Evolutionary conservation across 2,888 invertebrate species (phyloP).

Genomic region (Chymomyza fuscimana): DNA sequence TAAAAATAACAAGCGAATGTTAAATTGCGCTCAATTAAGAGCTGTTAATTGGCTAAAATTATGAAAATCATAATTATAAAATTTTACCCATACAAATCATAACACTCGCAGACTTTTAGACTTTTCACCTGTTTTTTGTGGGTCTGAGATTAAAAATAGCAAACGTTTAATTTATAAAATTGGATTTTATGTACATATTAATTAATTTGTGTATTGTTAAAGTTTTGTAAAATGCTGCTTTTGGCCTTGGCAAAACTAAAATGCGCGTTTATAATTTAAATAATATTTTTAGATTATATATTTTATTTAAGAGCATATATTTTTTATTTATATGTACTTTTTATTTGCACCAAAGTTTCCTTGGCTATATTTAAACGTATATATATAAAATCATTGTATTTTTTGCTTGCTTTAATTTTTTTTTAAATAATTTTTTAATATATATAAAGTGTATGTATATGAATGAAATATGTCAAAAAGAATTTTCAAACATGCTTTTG

Average conservation of each 20-base stretch:
- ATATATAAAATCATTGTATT: neutral
- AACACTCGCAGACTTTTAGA: neutral
- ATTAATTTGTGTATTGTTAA: neutral
- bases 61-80: constrained; percentile 1
- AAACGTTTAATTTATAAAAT: neutral
- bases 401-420: neutral
- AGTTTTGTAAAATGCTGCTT: neutral
- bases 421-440: neutral
- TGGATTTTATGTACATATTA: neutral
- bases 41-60: constrained; percentile 1
- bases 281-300: neutral
- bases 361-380: neutral
- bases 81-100: neutral
- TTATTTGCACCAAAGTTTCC: neutral
- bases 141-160: neutral
- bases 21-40: constrained; percentile 1
- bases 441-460: neutral
- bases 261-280: neutral
- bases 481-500: neutral
- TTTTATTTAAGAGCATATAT: neutral
- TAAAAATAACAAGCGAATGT: neutral
- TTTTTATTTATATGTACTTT: constrained; percentile 2
- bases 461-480: constrained; percentile 1
- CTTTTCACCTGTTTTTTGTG: neutral
- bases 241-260: neutral